These are phyloP conservation scores for Hypanus sabinus DNA, from an alignment of 2,113 vertebrate genomes.

Conservation along the genomic window DNA sequence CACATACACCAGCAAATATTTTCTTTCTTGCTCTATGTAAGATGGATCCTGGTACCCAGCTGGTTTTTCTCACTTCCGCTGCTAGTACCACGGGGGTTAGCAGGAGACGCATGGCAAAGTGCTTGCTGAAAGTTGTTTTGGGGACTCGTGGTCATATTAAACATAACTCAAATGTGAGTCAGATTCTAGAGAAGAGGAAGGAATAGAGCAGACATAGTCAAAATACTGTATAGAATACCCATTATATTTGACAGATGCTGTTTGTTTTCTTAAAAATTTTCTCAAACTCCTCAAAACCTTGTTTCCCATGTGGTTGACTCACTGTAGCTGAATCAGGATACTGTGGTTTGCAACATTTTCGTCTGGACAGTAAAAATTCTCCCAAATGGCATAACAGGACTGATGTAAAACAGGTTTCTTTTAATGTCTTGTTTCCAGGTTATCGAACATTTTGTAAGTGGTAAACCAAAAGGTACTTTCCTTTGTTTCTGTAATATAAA, in stretches of 20 bases:
- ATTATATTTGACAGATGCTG: background rate
- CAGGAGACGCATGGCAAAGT: background rate
- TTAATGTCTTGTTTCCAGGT: constrained; percentile 59
- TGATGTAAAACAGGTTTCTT: constrained; percentile 62
- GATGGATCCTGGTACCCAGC: background rate
- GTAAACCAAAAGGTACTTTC: constrained; percentile 29
- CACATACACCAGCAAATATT: background rate
- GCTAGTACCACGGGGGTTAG: background rate
- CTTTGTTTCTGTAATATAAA: constrained; percentile 2
- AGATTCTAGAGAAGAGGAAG: background rate
- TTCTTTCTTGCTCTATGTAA: background rate
- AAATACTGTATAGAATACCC: background rate
- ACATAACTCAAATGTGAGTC: background rate
- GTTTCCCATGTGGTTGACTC: background rate
- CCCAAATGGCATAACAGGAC: constrained; percentile 56
- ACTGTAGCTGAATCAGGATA: constrained; percentile 46
- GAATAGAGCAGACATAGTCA: background rate
- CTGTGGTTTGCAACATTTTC: constrained; percentile 46
- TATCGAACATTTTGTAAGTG: constrained; percentile 15
- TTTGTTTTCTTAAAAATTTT: constrained; percentile 13
- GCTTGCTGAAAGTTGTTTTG: background rate
- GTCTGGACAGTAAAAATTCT: constrained; percentile 41
- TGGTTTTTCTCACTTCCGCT: background rate
- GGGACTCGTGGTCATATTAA: background rate
- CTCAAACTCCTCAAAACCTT: background rate